phyloP scores from a whole-genome alignment of 2,797 vertebrate species.

The Tinamus major region DNA sequence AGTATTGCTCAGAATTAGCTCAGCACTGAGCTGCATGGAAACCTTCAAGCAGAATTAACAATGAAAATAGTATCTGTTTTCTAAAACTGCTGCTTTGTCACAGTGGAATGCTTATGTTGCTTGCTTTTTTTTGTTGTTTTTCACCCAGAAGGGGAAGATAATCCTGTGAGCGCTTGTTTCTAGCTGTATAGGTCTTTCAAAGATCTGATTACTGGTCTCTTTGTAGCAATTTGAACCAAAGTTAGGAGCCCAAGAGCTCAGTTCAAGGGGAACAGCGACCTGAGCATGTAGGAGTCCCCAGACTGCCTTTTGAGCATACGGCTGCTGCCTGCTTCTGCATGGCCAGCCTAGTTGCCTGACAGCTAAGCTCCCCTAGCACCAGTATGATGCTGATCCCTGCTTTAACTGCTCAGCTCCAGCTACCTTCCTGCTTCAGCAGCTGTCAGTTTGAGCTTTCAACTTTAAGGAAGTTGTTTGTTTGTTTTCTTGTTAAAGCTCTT shows the following conservation, averaged over 20 bases:
- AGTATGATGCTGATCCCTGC: not conserved
- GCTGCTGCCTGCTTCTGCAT: not conserved
- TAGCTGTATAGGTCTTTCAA: conserved; percentile 7
- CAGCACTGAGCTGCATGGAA: conserved; percentile 19
- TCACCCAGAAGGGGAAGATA: conserved; percentile 4
- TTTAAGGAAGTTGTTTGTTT: not conserved
- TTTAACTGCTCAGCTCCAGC: not conserved
- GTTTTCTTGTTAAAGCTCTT: not conserved
- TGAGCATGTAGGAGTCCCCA: accelerated
- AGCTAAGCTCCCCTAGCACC: not conserved
- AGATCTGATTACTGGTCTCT: not conserved
- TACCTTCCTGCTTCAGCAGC: not conserved
- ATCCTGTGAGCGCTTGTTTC: not conserved
- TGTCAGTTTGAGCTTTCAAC: no score
- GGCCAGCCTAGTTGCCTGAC: not conserved
- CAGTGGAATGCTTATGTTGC: not conserved
- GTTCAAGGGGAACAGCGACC: not conserved
- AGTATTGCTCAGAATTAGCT: conserved; percentile 35
- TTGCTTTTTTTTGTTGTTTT: not conserved
- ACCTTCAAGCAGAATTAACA: not conserved
- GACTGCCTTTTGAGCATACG: not conserved
- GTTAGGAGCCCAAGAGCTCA: not conserved
- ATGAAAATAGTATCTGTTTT: not conserved
- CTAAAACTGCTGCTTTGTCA: not conserved
- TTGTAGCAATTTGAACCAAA: not conserved